phyloP scores from a whole-genome alignment of 2,797 vertebrate genomes.

The Periparus ater region DNA sequence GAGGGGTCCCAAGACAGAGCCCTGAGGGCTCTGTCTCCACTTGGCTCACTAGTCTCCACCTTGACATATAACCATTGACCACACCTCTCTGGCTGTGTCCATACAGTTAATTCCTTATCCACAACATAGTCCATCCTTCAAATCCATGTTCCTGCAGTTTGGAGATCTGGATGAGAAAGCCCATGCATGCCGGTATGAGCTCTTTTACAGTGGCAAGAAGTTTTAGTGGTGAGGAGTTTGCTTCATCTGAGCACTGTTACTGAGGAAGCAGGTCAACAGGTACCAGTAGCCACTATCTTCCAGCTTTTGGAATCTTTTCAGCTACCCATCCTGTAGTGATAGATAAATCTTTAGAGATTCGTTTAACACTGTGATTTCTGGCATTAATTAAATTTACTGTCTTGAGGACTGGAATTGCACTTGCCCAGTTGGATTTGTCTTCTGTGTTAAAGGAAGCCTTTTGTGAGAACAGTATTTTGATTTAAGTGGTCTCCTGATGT shows the following conservation, averaged over 20 bases:
- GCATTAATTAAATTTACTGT: background rate
- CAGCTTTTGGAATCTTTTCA: background rate
- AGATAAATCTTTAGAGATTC: background rate
- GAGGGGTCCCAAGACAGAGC: background rate
- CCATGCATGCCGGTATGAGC: background rate
- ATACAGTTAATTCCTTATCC: background rate
- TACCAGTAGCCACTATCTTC: background rate
- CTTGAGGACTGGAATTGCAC: background rate
- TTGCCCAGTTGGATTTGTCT: background rate
- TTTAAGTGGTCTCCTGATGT: background rate
- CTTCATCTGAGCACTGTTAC: background rate
- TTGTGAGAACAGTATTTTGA: background rate
- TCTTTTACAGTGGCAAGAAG: background rate
- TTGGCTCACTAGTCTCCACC: background rate
- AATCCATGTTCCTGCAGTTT: background rate
- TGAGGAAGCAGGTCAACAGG: background rate
- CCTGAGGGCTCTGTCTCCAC: background rate
- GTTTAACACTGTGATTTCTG: background rate
- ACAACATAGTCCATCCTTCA: background rate
- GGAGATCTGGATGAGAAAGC: background rate
- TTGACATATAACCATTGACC: background rate
- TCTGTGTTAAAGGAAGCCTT: background rate
- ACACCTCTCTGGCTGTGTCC: background rate
- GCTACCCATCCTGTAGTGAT: background rate
- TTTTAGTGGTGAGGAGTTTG: background rate